phyloP scores from a whole-genome alignment of 2,888 invertebrate species.

The Monochamus alternatus region DNA sequence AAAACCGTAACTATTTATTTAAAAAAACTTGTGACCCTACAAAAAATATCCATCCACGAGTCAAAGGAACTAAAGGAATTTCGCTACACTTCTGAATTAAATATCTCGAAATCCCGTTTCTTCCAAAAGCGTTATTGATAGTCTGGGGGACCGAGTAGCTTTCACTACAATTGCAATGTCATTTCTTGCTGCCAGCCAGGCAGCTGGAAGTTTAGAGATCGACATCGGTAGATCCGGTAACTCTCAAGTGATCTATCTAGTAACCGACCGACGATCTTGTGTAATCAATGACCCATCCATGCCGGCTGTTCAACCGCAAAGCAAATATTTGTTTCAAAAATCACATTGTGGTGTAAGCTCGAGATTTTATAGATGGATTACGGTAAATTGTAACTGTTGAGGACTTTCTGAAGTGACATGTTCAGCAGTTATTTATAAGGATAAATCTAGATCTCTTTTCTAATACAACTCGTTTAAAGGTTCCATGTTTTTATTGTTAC shows the following conservation, averaged over 20 bases:
- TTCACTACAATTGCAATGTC: conserved; percentile 34
- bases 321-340: conserved; percentile 35
- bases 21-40: too few relatives aligned
- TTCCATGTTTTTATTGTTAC: too few relatives aligned
- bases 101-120: not conserved
- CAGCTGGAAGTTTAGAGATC: conserved; percentile 50
- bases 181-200: conserved; percentile 36
- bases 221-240: conserved; percentile 50
- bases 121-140: conserved; percentile 10
- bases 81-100: not conserved
- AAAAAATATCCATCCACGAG: too few relatives aligned
- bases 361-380: conserved; percentile 22
- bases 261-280: conserved; percentile 51
- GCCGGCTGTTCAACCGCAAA: conserved; percentile 43
- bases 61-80: too few relatives aligned
- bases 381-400: not conserved
- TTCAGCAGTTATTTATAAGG: too few relatives aligned
- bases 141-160: conserved; percentile 14
- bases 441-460: too few relatives aligned
- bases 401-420: too few relatives aligned
- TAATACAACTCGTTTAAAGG: too few relatives aligned
- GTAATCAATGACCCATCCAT: conserved; percentile 51
- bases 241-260: conserved; percentile 52
- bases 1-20: too few relatives aligned
- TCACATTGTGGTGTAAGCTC: conserved; percentile 1